phyloP scores from a whole-genome alignment of 2,113 vertebrate genomes.

The Arenaria interpres region DNA sequence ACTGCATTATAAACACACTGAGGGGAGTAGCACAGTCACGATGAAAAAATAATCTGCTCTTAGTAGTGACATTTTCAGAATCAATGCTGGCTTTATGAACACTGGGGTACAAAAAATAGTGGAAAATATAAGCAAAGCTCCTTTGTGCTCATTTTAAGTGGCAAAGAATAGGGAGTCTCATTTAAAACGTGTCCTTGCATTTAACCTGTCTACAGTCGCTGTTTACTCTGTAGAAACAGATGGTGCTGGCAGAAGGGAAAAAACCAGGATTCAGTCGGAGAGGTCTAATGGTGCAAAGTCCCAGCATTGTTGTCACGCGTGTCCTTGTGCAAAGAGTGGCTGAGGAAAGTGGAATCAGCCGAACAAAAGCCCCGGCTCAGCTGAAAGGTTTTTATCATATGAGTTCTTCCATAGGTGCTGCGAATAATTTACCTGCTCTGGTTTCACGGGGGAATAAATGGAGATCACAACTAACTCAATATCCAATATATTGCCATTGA shows the following conservation, averaged over 20 bases:
- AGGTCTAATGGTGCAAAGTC: not conserved
- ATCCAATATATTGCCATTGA: not conserved
- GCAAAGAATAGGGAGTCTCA: not conserved
- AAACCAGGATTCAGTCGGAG: not conserved
- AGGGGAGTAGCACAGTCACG: not conserved
- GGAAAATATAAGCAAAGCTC: not conserved
- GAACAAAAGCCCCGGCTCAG: not conserved
- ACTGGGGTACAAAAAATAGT: not conserved
- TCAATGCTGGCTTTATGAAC: not conserved
- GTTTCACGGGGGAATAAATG: not conserved
- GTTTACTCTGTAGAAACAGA: slow-evolving; percentile 11
- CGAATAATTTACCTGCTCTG: not conserved
- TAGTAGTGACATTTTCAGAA: not conserved
- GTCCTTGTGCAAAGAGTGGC: not conserved
- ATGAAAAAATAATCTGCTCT: not conserved
- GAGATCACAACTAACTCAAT: not conserved
- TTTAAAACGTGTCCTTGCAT: not conserved
- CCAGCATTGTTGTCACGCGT: not conserved
- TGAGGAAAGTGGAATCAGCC: not conserved
- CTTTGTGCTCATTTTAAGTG: not conserved
- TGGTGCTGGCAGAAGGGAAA: slow-evolving; percentile 48
- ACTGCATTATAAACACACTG: not conserved
- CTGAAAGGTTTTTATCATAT: not conserved
- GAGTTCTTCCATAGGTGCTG: not conserved
- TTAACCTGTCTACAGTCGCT: slow-evolving; percentile 7